Conservation (phyloP, 2,113 vertebrate species). For the Psephotus haematonotus region DNA sequence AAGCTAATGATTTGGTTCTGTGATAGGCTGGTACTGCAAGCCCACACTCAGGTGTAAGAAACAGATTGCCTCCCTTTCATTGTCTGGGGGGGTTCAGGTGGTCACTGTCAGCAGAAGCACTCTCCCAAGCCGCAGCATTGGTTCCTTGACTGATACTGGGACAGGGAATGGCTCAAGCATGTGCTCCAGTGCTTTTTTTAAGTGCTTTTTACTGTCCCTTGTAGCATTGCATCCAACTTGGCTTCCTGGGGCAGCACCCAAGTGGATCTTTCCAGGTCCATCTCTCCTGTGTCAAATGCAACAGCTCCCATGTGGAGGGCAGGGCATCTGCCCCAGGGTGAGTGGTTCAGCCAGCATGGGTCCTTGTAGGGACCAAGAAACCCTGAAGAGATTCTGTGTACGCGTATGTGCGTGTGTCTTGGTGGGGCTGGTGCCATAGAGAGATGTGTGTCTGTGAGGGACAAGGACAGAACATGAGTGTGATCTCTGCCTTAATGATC, state of each 20-base stretch:
- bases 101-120: background rate
- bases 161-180: background rate
- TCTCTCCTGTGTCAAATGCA: background rate
- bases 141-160: background rate
- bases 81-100: background rate
- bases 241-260: background rate
- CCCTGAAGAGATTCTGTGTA: background rate
- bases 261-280: background rate
- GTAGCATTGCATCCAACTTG: fast-evolving
- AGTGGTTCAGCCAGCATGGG: background rate
- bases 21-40: background rate
- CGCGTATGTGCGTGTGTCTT: background rate
- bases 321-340: background rate
- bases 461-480: background rate
- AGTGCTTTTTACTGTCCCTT: background rate
- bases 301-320: fast-evolving
- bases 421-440: background rate
- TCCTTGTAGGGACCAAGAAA: background rate
- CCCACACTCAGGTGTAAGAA: background rate
- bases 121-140: background rate
- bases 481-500: conserved; percentile 53
- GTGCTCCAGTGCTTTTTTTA: background rate
- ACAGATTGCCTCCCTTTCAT: background rate
- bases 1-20: background rate
- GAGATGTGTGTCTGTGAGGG: background rate